A percentile compares a stretch with the other conserved stretches of the same genome.
Conservation (phyloP, 2,797 vertebrate species). For the Lepus townsendii region DNA sequence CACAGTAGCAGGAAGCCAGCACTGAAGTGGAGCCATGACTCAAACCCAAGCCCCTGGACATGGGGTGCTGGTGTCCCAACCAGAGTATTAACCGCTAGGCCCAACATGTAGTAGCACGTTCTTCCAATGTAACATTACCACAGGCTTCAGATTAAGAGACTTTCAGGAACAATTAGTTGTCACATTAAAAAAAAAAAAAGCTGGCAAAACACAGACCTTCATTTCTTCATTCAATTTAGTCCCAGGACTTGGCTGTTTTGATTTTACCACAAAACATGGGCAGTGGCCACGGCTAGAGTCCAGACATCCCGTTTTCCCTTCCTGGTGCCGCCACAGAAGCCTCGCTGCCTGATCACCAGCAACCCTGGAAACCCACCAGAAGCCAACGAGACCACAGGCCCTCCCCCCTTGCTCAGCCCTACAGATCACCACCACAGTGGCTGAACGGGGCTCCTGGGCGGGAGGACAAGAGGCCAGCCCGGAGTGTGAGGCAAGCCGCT, state of each 20-base stretch:
- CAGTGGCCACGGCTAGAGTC: not conserved
- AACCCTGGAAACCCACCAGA: slow-evolving; percentile 39
- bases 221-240: slow-evolving; percentile 16
- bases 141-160: slow-evolving; percentile 21
- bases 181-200: not conserved
- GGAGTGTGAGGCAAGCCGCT: not conserved
- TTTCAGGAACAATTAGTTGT: not conserved
- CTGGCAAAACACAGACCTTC: not conserved
- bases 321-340: not conserved
- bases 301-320: not conserved
- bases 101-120: not conserved
- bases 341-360: not conserved
- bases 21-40: too few species aligned
- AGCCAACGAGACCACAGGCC: not conserved
- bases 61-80: too few species aligned
- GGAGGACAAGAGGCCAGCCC: not conserved
- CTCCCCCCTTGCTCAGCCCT: not conserved
- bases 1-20: too few species aligned
- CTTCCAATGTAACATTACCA: not conserved
- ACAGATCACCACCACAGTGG: not conserved
- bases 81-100: too few species aligned
- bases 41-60: too few species aligned
- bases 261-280: not conserved
- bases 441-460: not conserved
- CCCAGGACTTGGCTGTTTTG: not conserved